These are phyloP conservation scores for Drosophila paranaensis DNA, from an alignment of 2,888 invertebrate species.

Conservation along the genomic window DNA sequence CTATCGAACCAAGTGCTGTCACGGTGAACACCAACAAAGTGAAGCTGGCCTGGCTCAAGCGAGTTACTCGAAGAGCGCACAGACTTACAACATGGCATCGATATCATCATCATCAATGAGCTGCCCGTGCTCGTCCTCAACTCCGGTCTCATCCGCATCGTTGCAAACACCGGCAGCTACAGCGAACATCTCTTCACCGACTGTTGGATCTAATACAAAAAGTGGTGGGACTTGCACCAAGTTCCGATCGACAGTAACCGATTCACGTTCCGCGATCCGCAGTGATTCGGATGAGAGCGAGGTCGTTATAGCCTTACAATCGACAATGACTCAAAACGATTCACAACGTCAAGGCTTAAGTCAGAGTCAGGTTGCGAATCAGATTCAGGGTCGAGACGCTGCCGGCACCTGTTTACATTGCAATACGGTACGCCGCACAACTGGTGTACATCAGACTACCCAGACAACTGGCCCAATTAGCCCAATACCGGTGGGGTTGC, in stretches of 20 bases:
- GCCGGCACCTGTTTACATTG: conserved; percentile 84
- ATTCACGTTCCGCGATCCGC: background rate
- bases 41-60: conserved; percentile 13
- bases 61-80: conserved; percentile 44
- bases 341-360: background rate
- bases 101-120: conserved; percentile 20
- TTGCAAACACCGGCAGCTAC: conserved; percentile 17
- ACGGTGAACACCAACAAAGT: conserved; percentile 35
- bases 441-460: conserved; percentile 85
- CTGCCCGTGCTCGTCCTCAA: conserved; percentile 48
- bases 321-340: conserved; percentile 25
- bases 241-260: background rate
- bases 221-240: conserved; percentile 13
- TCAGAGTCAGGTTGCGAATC: conserved; percentile 18
- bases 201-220: conserved; percentile 5
- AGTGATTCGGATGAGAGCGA: conserved; percentile 45
- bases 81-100: conserved; percentile 44
- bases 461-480: conserved; percentile 85
- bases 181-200: conserved; percentile 47
- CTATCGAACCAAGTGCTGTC: conserved; percentile 83
- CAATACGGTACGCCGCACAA: conserved; percentile 83
- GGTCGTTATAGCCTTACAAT: conserved; percentile 68
- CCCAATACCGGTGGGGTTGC: conserved; percentile 82
- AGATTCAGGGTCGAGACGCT: background rate
- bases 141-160: conserved; percentile 48